phyloP scores from a whole-genome alignment of 2,888 invertebrate genomes.

The Tigriopus californicus region DNA sequence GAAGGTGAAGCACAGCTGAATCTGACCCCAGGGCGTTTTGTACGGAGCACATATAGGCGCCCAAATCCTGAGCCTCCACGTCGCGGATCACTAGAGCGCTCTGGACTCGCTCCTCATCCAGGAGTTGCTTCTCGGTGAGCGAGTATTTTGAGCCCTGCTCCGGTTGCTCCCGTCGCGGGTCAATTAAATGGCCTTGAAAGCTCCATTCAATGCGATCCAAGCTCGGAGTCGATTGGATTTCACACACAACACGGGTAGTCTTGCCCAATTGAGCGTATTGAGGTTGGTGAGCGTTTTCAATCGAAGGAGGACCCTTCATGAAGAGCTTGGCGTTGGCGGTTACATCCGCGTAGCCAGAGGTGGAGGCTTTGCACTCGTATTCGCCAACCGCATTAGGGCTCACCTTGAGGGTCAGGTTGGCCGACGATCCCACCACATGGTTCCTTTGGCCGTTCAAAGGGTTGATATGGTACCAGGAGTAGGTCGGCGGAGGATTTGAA shows the following conservation, averaged over 20 bases:
- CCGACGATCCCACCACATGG: slow-evolving; percentile 31
- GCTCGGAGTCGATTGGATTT: slow-evolving; percentile 69
- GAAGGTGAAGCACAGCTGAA: slow-evolving; percentile 57
- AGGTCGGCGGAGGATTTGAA: slow-evolving; percentile 25
- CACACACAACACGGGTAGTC: slow-evolving; percentile 64
- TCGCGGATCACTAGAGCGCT: slow-evolving; percentile 71
- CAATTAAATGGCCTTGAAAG: slow-evolving; percentile 40
- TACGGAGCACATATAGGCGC: slow-evolving; percentile 81
- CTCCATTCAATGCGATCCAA: slow-evolving; percentile 73
- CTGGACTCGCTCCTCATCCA: slow-evolving; percentile 54
- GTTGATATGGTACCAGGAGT: slow-evolving; percentile 9
- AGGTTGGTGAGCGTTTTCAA: slow-evolving; percentile 50
- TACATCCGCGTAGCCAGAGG: slow-evolving; percentile 67
- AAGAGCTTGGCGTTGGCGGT: slow-evolving; percentile 60
- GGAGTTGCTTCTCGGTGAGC: background rate
- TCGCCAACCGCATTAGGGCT: slow-evolving; percentile 59
- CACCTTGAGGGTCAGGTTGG: slow-evolving; percentile 56
- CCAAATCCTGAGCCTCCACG: slow-evolving; percentile 67
- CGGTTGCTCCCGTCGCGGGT: too few relatives aligned
- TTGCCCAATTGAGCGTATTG: slow-evolving; percentile 67
- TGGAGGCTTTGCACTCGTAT: slow-evolving; percentile 72
- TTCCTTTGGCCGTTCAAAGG: too few relatives aligned
- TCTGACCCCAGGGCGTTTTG: slow-evolving; percentile 79
- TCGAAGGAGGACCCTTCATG: slow-evolving; percentile 56
- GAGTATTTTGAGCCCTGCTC: slow-evolving; percentile 21